A percentile compares a stretch with the other conserved stretches of the same genome.
phyloP scores from a whole-genome alignment of 2,113 vertebrate genomes.

The Pomatostomus ruficeps region DNA sequence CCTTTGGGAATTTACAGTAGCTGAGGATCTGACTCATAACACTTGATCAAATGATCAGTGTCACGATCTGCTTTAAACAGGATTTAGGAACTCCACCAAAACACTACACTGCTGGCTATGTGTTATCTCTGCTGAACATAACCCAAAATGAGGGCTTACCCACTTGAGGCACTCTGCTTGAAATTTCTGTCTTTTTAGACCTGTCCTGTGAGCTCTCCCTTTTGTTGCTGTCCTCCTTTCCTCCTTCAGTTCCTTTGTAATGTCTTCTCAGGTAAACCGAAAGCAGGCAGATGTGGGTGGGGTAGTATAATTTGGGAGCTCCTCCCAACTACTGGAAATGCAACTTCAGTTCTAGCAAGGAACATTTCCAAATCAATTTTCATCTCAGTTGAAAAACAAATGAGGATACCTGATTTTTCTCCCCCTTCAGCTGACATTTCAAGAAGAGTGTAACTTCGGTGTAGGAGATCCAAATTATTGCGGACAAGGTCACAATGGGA shows the following conservation, averaged over 20 bases:
- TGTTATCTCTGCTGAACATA: not conserved
- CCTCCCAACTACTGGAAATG: constrained; percentile 58
- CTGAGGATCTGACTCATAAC: not conserved
- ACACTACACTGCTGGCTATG: accelerated
- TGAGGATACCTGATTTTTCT: not conserved
- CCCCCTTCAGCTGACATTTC: not conserved
- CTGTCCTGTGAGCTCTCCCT: not conserved
- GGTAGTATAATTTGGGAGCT: constrained; percentile 31
- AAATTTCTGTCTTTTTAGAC: not conserved
- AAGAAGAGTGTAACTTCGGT: not conserved
- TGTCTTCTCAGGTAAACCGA: constrained; percentile 28
- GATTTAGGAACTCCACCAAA: not conserved
- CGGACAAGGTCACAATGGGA: not conserved
- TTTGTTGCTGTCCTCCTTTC: not conserved
- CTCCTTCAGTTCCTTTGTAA: constrained; percentile 9
- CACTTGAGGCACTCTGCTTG: not conserved
- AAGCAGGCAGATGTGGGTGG: constrained; percentile 49
- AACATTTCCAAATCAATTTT: constrained; percentile 14
- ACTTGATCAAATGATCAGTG: not conserved
- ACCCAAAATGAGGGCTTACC: not conserved
- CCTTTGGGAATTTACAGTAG: not conserved
- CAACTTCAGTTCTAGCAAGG: constrained; percentile 23
- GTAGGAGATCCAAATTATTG: not conserved
- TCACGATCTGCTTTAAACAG: not conserved
- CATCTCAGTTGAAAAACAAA: constrained; percentile 10